Conservation (phyloP, 1,140 invertebrate species). For the Trissolcus basalis region DNA sequence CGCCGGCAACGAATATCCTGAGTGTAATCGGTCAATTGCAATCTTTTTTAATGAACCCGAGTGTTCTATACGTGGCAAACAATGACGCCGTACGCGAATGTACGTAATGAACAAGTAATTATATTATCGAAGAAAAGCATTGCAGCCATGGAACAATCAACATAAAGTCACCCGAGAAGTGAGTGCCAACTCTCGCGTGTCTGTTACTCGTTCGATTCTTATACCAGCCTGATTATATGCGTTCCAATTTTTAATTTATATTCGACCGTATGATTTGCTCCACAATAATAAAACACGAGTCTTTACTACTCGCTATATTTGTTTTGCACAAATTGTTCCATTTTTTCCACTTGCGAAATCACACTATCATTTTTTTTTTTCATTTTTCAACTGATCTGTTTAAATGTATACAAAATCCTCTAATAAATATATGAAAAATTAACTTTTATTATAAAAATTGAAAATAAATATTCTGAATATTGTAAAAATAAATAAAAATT, state of each 20-base stretch:
- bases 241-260: constrained; percentile 11
- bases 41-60: constrained; percentile 36
- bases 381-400: too few relatives aligned
- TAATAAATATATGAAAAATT: too few relatives aligned
- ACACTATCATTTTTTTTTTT: too few relatives aligned
- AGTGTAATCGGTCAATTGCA: constrained; percentile 9
- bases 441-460: too few relatives aligned
- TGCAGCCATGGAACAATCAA: constrained; percentile 36
- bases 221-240: constrained; percentile 21
- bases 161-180: constrained; percentile 43
- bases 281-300: too few relatives aligned
- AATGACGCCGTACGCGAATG: constrained; percentile 27
- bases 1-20: constrained; percentile 6
- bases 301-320: too few relatives aligned
- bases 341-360: too few relatives aligned
- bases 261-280: too few relatives aligned
- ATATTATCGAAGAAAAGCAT: constrained; percentile 45
- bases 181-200: constrained; percentile 43
- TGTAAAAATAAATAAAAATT: too few relatives aligned
- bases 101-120: constrained; percentile 42
- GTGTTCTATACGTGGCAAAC: constrained; percentile 32
- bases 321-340: not conserved
- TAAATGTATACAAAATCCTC: too few relatives aligned
- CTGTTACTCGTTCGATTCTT: constrained; percentile 32
- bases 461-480: too few relatives aligned